Evolutionary conservation across 2,797 vertebrate genomes (phyloP), one percentile per base, ranked within the genome.

Genomic region (Sylvilagus floridanus): DNA sequence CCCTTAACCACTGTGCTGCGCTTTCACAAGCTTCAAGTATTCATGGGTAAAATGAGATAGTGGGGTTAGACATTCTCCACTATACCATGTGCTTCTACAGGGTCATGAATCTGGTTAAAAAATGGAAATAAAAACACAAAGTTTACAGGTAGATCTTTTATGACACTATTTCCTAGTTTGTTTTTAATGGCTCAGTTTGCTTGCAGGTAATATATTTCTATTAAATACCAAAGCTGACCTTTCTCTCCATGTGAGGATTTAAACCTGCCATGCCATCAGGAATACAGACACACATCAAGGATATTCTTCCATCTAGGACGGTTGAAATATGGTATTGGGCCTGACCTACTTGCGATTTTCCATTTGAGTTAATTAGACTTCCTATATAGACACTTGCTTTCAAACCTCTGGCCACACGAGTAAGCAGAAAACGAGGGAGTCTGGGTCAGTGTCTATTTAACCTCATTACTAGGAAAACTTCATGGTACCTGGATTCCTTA

Each of bases 321-420:
- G 8, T 52, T 52, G 54, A n/a, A 37, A 14, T 47, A 69, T 6
- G 12, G n/a, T 32, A 77, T 30, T 22, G 26, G n/a, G 24, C 21
- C 69, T 87, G 71, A 78, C 76, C 63, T 92, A 83, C 62, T 62
- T 85, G 32, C 54, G 77, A 87, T 78, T 94, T 28, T 17, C 52
- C 17, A 54, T 83, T 87, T 68, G 37, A 28, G 16, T 77, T 92
- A 37, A 66, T 86, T 42, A 82, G 62, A 7, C n/a, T 92, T 85
- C 62, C 35, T 35, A 47, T 77, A 32, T 90, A 71, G 35, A 30
- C 6, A 60, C 16, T 42, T 32, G 63, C 47, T 76, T 35, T 77
- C 63, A 86, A 78, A 2, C 9, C n/a, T 19, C n/a, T 54, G 50
- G 30, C 76, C 52, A 57, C 4, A n/a, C 9, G 24, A 73, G 28